Conservation (phyloP, 2,888 invertebrate genomes). For the Cantharis flavilabris region DNA sequence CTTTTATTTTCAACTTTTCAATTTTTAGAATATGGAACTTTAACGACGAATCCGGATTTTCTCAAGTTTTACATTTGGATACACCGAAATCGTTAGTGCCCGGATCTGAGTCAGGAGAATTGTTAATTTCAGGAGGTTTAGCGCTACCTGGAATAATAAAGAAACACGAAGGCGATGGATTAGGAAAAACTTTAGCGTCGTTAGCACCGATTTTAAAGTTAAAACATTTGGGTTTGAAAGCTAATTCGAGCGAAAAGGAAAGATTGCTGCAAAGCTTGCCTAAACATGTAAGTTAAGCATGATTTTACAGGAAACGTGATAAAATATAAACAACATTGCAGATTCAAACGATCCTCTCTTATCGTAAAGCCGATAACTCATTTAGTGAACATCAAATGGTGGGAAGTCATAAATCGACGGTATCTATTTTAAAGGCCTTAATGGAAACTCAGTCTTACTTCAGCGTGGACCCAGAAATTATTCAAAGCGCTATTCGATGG, state of each 20-base stretch:
- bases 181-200: slow-evolving; percentile 62
- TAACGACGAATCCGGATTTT: slow-evolving; percentile 72
- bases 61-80: slow-evolving; percentile 68
- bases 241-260: slow-evolving; percentile 60
- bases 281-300: slow-evolving; percentile 57
- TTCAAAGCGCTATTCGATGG: slow-evolving; percentile 66
- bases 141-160: slow-evolving; percentile 57
- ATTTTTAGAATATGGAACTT: slow-evolving; percentile 68
- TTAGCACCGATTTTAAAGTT: slow-evolving; percentile 63
- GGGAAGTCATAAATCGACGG: slow-evolving; percentile 64
- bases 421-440: slow-evolving; percentile 64
- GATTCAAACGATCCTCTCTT: slow-evolving; percentile 66
- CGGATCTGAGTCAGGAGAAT: slow-evolving; percentile 66
- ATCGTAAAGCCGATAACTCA: slow-evolving; percentile 67
- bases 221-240: slow-evolving; percentile 54
- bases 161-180: slow-evolving; percentile 45
- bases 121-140: slow-evolving; percentile 66
- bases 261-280: slow-evolving; percentile 60
- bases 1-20: background rate
- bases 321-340: slow-evolving; percentile 44
- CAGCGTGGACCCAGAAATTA: slow-evolving; percentile 64
- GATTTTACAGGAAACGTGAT: background rate
- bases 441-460: slow-evolving; percentile 66
- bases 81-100: slow-evolving; percentile 68
- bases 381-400: slow-evolving; percentile 70